Evolutionary conservation across 1,140 invertebrate genomes (phyloP), one percentile per base, ranked within the genome.

Genomic region (Eciton burchellii): DNA sequence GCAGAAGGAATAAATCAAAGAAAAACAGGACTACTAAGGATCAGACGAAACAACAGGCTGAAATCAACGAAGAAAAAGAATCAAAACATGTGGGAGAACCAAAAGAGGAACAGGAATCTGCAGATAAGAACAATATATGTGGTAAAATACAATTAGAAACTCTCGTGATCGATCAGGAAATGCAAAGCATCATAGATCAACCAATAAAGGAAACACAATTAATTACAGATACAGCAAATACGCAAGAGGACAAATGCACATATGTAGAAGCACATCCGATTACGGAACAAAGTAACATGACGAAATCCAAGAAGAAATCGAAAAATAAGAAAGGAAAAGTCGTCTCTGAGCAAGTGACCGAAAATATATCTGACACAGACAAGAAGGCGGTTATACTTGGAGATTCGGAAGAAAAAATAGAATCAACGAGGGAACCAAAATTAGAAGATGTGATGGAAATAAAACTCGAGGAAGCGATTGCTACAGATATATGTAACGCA

Each of bases 221-320:
- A 47, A 54, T 24, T 57, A 12, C 29, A 77, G 60, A 54, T 49
- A n/a, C n/a, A 52, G 52, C 82, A 43, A 41, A 65, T 12, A 21
- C 29, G 9, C 19, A 41, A 16, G 35, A 77, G n/a, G 26, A 26
- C 19, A 68, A 79, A 35, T 35, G n/a, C 24, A 84, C 70, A 21
- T 0, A 29, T 9, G 14, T 9, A 9, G 4, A 66, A 26, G 12
- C 29, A 66, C 43, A 8, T 5, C 12, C 49, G 11, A 5, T 41
- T 41, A 49, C 35, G 12, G 45, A 73, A 26, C 41, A 62, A 3
- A 26, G 12, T 9, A 41, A n/a, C 19, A 0, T 8, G 16, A 62
- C 59, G 8, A 81, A 84, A 29, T 63, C 81, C 57, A 82, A 84
- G 68, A 87, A 65, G 19, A 86, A 86, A 35, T 84, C 49, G 16